Evolutionary conservation across 2,888 invertebrate genomes (phyloP), one percentile per base, ranked within the genome.

Genomic region (Brachypalpus laphriformis): DNA sequence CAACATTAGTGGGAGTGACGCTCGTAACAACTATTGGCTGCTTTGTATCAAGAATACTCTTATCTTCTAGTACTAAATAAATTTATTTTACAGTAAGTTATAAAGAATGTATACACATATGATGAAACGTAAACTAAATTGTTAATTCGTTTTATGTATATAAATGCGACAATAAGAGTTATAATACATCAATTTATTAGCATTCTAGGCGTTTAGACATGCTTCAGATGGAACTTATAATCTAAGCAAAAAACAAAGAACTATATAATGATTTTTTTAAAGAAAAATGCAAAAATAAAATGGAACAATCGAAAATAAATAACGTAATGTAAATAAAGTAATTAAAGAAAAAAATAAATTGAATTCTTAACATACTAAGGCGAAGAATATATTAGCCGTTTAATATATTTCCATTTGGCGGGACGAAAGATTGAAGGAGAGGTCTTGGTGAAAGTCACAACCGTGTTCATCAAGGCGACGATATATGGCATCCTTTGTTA

Each of bases 41-140:
- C 71, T 77, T 61, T 54, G 8, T 61, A 68, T 54, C 51, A 65
- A 82, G 8, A 66, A 72, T 59, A 34, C 54, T 77, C 14, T 18
- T 54, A 45, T 49, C 31, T 20, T 49, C 34, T 54, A 40, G 25
- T 71, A 72, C 31, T 68, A 65, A 57, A 56, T 28, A 59, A 28
- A 28, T 77, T 65, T 61, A 61, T 54, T 57, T 70, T 31, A 61
- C 28, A 63, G 31, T 57, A 65, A 49, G 28, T 65, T 70, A 51
- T 31, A 25, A 47, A 47, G 45, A 71, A 61, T 49, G 25, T n/a
- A 51, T 51, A 59, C 4, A 18, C 5, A 68, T 68, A 31, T 28
- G 31, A 66, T 1, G 11, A 56, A 56, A 56, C 16, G 8, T 28
- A 56, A 57, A 37, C n/a, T 1, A 3, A 8, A 47, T 14, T 57